phyloP scores from a whole-genome alignment of 2,113 vertebrate species.

The Scalopus aquaticus region DNA sequence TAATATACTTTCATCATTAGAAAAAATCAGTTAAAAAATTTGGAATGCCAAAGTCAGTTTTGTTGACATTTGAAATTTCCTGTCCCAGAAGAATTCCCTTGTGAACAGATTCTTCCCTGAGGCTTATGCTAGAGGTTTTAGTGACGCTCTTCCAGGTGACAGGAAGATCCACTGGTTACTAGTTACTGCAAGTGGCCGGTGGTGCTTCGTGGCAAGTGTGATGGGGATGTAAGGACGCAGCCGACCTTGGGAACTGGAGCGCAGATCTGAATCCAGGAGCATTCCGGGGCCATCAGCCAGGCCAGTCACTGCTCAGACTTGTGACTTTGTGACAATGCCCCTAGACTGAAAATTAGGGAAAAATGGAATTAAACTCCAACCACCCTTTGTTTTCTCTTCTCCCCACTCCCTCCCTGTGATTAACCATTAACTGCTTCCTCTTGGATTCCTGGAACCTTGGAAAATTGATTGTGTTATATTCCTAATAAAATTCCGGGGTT shows the following conservation, averaged over 20 bases:
- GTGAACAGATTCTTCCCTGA: not conserved
- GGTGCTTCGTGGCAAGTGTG: not conserved
- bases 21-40: not conserved
- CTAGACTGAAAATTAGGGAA: no score
- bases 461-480: no score
- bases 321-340: not conserved
- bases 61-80: not conserved
- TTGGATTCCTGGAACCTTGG: no score
- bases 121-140: not conserved
- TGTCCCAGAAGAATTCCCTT: not conserved
- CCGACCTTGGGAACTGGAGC: not conserved
- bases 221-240: not conserved
- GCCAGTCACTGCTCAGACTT: not conserved
- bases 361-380: no score
- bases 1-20: conserved; percentile 14
- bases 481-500: no score
- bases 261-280: not conserved
- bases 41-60: not conserved
- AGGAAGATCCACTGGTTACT: no score
- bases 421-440: no score
- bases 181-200: not conserved
- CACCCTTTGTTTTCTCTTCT: no score
- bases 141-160: not conserved
- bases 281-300: not conserved
- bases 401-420: no score